Conservation (phyloP, 2,797 vertebrate genomes). For the Cryptoprocta ferox region DNA sequence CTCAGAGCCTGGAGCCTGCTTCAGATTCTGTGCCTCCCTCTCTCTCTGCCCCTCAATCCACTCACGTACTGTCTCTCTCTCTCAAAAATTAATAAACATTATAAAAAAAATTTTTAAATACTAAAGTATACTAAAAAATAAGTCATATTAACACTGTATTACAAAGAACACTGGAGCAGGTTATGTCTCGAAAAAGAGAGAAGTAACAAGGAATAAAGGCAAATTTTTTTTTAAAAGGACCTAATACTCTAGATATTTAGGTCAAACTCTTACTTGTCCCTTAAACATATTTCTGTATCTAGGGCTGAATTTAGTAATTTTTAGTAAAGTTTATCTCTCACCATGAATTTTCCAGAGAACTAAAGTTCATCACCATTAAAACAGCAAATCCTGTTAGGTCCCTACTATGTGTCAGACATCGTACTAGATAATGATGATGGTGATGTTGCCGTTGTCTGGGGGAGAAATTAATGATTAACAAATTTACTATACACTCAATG, state of each 20-base stretch:
- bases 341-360: constrained; percentile 30
- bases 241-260: background rate
- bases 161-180: background rate
- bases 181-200: background rate
- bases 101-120: too few species aligned
- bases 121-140: background rate
- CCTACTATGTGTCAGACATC: background rate
- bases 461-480: constrained; percentile 24
- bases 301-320: background rate
- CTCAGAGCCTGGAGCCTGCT: too few species aligned
- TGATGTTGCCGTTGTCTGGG: background rate
- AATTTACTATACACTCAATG: background rate
- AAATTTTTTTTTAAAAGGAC: background rate
- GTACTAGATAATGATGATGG: background rate
- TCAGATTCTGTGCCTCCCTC: too few species aligned
- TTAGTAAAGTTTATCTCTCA: constrained; percentile 13
- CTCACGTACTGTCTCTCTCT: too few species aligned
- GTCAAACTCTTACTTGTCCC: background rate
- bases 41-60: too few species aligned
- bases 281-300: constrained; percentile 34
- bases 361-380: constrained; percentile 34
- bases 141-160: background rate
- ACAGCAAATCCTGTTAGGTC: constrained; percentile 10
- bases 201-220: constrained; percentile 7
- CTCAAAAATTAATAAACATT: too few species aligned